phyloP scores from a whole-genome alignment of 2,797 vertebrate genomes.

The Pseudochromis fuscus region DNA sequence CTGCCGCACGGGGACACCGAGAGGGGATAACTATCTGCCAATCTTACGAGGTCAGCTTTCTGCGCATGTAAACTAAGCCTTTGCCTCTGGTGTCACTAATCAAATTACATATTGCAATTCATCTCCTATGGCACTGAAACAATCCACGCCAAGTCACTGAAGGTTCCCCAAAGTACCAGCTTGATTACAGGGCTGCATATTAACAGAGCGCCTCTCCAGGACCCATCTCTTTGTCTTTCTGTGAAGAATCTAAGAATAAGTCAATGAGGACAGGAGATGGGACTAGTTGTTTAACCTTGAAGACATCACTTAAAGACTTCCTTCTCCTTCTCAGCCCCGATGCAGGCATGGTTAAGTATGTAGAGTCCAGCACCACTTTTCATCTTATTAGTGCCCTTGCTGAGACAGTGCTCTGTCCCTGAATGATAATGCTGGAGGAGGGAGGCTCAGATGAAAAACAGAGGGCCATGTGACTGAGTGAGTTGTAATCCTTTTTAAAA shows the following conservation, averaged over 20 bases:
- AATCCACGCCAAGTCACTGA: slow-evolving; percentile 45
- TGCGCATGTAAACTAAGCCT: slow-evolving; percentile 58
- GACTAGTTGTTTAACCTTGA: slow-evolving; percentile 84
- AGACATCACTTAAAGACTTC: slow-evolving; percentile 74
- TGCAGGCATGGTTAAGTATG: slow-evolving; percentile 72
- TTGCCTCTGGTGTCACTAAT: slow-evolving; percentile 64
- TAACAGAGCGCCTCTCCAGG: slow-evolving; percentile 51
- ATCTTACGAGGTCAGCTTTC: slow-evolving; percentile 48
- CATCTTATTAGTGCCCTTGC: slow-evolving; percentile 81
- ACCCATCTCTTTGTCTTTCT: slow-evolving; percentile 49
- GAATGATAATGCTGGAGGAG: slow-evolving; percentile 77
- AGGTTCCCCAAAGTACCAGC: slow-evolving; percentile 71
- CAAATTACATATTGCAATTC: slow-evolving; percentile 75
- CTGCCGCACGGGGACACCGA: slow-evolving; percentile 33
- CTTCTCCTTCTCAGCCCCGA: slow-evolving; percentile 61
- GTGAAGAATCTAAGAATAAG: slow-evolving; percentile 75
- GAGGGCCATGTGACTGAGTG: slow-evolving; percentile 48
- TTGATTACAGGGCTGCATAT: slow-evolving; percentile 75
- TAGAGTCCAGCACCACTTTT: slow-evolving; percentile 77
- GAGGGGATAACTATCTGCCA: slow-evolving; percentile 43
- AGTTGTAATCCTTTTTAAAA: slow-evolving; percentile 70
- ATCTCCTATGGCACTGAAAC: slow-evolving; percentile 55
- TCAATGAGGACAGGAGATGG: slow-evolving; percentile 62
- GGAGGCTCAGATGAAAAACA: slow-evolving; percentile 57
- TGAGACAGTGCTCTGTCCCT: slow-evolving; percentile 62